Evolutionary conservation across 2,113 vertebrate species (phyloP), one percentile per base, ranked within the genome.

Genomic region (Microcebus tavaratra): DNA sequence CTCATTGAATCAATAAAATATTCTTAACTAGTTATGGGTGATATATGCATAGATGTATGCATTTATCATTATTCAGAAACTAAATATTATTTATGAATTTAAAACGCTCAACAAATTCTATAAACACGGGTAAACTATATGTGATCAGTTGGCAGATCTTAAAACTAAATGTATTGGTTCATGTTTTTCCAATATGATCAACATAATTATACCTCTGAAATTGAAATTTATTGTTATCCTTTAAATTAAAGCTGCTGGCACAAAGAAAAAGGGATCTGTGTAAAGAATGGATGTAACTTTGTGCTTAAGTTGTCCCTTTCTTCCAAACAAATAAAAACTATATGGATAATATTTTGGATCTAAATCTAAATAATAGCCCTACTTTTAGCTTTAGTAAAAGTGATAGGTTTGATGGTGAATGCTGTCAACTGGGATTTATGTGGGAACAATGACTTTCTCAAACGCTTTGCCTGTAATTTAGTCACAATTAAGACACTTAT

Each of bases 331-430:
- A 73, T 15, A 76, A 80, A 55, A 70, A 67, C n/a, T 11, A 65
- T 5, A 76, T 50, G 80, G 72, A 63, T 63, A 72, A 0, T 91
- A 92, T 67, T 78, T 97, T 27, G 91, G 45, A 67, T 88, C 50
- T n/a, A 85, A 91, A 31, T 91, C 34, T 39, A 88, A 93, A 31
- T 5, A 85, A 45, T 88, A 70, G 75, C 21, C 34, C 34, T 89
- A 76, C 27, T 59, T 95, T 95, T 72, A 50, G 59, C 92, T 93
- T 86, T 84, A 76, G 82, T 95, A 68, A 95, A 70, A 39, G 55
- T 88, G n/a, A 42, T 39, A 9, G 29, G 27, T 94, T 89, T 94
- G 31, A 88, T 67, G 70, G 72, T 80, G 27, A 95, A 78, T 34
- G 65, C 27, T 23, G 13, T 45, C 75, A 86, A 23, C 36, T 65